Conservation (phyloP, 2,113 vertebrate species). For the Epinephelus fuscoguttatus region DNA sequence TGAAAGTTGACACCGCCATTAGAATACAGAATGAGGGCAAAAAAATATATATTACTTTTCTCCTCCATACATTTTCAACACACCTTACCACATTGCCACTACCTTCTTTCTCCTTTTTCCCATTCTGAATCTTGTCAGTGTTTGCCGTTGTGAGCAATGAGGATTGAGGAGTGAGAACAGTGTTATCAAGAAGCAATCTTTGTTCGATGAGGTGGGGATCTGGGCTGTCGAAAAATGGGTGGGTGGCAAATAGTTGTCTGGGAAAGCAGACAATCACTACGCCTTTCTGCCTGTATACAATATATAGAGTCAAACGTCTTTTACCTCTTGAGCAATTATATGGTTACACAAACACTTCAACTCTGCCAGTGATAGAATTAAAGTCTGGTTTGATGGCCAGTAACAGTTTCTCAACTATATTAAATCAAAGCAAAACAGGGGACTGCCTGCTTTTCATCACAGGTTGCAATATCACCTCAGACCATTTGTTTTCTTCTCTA, state of each 20-base stretch:
- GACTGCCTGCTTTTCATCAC: slow-evolving; percentile 34
- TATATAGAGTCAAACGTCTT: slow-evolving; percentile 30
- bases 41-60: neutral
- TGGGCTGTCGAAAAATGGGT: slow-evolving; percentile 66
- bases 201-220: slow-evolving; percentile 68
- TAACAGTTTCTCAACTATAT: slow-evolving; percentile 11
- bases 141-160: slow-evolving; percentile 66
- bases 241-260: slow-evolving; percentile 68
- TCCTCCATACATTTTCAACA: slow-evolving; percentile 27
- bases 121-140: slow-evolving; percentile 62
- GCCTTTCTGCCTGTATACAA: slow-evolving; percentile 43
- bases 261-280: slow-evolving; percentile 47
- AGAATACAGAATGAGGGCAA: neutral
- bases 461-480: slow-evolving; percentile 30
- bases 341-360: slow-evolving; percentile 28
- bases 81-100: slow-evolving; percentile 1
- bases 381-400: slow-evolving; percentile 20
- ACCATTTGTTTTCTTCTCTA: slow-evolving; percentile 49
- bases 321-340: slow-evolving; percentile 52
- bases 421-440: slow-evolving; percentile 29
- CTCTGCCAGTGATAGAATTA: slow-evolving; percentile 24
- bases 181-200: slow-evolving; percentile 84
- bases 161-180: slow-evolving; percentile 58
- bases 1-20: neutral
- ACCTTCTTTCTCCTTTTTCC: slow-evolving; percentile 28